These are phyloP conservation scores for Drosophila recens DNA, from an alignment of 2,888 invertebrate genomes.

Conservation along the genomic window DNA sequence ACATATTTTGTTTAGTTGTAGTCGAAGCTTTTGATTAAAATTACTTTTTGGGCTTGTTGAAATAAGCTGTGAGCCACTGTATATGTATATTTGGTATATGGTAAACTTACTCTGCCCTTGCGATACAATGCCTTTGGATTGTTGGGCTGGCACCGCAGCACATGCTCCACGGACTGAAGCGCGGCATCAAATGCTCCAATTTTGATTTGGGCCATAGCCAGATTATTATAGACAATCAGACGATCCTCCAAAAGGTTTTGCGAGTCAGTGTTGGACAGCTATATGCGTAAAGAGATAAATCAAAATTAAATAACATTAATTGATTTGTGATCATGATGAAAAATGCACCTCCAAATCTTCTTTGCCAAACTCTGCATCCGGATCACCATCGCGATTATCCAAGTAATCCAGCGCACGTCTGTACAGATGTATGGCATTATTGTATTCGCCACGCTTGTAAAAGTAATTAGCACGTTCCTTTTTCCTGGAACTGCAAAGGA, in stretches of 20 bases:
- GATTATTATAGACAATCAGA: conserved; percentile 94
- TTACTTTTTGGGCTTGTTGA: no score
- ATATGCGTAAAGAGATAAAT: neutral
- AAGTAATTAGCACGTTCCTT: conserved; percentile 96
- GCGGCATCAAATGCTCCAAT: conserved; percentile 94
- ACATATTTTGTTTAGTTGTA: no score
- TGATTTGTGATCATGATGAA: neutral
- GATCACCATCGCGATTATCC: conserved; percentile 90
- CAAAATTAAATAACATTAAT: neutral
- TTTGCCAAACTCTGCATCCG: conserved; percentile 86
- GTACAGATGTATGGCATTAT: conserved; percentile 94
- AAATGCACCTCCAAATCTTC: conserved; percentile 81
- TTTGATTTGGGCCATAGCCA: conserved; percentile 96
- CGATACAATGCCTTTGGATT: conserved; percentile 96
- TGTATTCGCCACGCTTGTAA: conserved; percentile 93
- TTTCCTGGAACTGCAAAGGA: conserved; percentile 88
- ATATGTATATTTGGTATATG: no score
- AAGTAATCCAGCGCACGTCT: conserved; percentile 93
- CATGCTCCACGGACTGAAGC: conserved; percentile 92
- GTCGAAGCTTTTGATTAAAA: no score
- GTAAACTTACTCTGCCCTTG: conserved; percentile 89
- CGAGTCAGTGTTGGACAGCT: conserved; percentile 87
- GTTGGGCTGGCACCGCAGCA: conserved; percentile 92
- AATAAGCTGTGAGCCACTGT: no score
- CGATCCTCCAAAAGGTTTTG: conserved; percentile 91